Evolutionary conservation across 2,888 invertebrate genomes (phyloP).

Genomic region (Platycnemis pennipes): DNA sequence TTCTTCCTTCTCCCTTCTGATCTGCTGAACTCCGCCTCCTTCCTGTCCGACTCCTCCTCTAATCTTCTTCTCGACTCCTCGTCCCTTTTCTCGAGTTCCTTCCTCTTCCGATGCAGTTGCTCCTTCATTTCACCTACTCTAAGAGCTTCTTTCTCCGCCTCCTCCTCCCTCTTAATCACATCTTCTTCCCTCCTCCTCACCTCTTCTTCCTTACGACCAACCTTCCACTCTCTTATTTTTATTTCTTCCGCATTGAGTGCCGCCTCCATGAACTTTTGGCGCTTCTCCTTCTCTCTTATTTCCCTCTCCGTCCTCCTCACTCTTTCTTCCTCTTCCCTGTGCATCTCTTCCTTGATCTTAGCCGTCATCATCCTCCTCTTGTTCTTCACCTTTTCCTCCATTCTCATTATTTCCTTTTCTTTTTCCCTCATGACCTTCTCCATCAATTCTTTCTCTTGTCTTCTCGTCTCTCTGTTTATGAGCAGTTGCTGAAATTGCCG

Average conservation of each 20-base stretch:
- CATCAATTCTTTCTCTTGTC: not conserved
- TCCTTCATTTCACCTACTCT: no score
- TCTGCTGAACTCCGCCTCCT: not conserved
- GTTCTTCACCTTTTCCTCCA: not conserved
- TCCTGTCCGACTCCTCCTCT: not conserved
- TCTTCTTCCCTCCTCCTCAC: not conserved
- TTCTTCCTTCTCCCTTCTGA: not conserved
- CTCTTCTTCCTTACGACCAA: not conserved
- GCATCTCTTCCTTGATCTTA: not conserved
- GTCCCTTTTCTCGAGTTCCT: not conserved
- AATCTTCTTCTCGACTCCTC: not conserved
- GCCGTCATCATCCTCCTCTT: not conserved
- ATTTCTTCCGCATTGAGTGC: not conserved
- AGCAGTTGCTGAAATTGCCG: not conserved
- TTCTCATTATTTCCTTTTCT: not conserved
- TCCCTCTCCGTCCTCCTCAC: not conserved
- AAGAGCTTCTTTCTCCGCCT: not conserved
- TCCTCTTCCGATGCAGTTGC: not conserved
- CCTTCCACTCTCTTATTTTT: not conserved
- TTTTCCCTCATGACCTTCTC: not conserved
- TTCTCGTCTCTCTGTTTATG: not conserved
- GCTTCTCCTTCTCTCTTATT: not conserved
- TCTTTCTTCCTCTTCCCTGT: not conserved
- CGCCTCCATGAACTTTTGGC: not conserved
- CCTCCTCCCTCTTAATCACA: not conserved